Conservation (phyloP, 30 jellyfish, hydroid and myxozoan genomes). For the Haliclystus octoradiatus region DNA sequence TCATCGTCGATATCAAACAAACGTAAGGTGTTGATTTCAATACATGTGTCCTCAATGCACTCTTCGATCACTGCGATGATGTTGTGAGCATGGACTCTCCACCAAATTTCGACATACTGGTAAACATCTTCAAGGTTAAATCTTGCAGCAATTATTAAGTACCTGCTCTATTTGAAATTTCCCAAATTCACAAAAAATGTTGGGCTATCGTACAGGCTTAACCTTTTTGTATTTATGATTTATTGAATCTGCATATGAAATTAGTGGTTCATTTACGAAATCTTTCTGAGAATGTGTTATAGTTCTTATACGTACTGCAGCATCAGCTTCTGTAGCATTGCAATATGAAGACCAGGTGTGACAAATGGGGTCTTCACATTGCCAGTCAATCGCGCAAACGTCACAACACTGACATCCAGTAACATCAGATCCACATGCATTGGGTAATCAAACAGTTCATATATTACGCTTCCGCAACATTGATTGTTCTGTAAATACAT, state of each 20-base stretch:
- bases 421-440: not conserved
- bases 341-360: not conserved
- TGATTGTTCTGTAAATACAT: not conserved
- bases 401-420: conserved; percentile 13
- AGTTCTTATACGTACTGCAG: not conserved
- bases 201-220: conserved; percentile 16
- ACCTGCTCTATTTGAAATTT: conserved; percentile 15
- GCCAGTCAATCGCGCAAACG: conserved; percentile 8
- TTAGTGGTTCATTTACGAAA: not conserved
- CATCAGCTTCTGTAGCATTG: conserved; percentile 1
- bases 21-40: conserved; percentile 30
- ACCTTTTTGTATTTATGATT: not conserved
- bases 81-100: conserved; percentile 12
- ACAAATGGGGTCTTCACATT: conserved; percentile 9
- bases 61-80: conserved; percentile 8
- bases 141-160: conserved; percentile 4
- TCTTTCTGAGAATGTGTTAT: conserved; percentile 6
- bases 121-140: conserved; percentile 20
- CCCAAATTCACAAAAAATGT: conserved; percentile 11
- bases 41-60: conserved; percentile 22
- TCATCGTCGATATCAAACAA: conserved; percentile 8
- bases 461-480: conserved; percentile 23
- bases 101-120: conserved; percentile 24
- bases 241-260: conserved; percentile 7
- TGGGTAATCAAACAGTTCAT: conserved; percentile 2